Conservation (phyloP, 2,113 vertebrate genomes). For the Capricornis sumatraensis region DNA sequence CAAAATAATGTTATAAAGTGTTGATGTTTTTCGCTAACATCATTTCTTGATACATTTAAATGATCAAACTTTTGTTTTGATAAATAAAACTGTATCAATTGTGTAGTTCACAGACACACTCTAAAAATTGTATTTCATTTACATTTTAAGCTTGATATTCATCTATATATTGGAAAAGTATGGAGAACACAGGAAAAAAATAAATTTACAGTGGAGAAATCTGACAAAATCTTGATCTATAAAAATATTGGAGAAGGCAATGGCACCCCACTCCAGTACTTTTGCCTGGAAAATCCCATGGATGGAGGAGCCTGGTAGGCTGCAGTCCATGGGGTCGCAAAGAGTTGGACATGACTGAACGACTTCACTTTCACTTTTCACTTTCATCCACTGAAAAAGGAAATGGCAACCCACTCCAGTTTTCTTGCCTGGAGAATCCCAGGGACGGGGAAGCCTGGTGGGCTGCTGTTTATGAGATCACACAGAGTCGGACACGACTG, state of each 20-base stretch:
- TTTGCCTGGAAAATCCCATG: neutral
- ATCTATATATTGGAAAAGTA: neutral
- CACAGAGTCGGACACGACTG: neutral
- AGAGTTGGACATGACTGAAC: neutral
- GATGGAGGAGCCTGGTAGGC: neutral
- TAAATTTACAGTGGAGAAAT: neutral
- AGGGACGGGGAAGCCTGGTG: neutral
- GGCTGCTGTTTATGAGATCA: neutral
- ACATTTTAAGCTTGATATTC: neutral
- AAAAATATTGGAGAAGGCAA: neutral
- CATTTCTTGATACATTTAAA: neutral
- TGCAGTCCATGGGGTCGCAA: neutral
- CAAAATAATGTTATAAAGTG: neutral
- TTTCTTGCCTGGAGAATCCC: neutral
- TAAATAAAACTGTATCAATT: neutral
- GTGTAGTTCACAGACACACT: neutral
- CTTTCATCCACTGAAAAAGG: neutral
- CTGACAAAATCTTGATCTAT: neutral
- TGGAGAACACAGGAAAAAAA: neutral
- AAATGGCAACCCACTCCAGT: neutral
- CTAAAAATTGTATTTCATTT: neutral
- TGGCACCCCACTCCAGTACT: neutral
- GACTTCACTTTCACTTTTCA: neutral
- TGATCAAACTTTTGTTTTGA: neutral
- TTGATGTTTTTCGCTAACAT: neutral